Conservation (phyloP, 1,140 invertebrate species). For the Anthonomus grandis region DNA sequence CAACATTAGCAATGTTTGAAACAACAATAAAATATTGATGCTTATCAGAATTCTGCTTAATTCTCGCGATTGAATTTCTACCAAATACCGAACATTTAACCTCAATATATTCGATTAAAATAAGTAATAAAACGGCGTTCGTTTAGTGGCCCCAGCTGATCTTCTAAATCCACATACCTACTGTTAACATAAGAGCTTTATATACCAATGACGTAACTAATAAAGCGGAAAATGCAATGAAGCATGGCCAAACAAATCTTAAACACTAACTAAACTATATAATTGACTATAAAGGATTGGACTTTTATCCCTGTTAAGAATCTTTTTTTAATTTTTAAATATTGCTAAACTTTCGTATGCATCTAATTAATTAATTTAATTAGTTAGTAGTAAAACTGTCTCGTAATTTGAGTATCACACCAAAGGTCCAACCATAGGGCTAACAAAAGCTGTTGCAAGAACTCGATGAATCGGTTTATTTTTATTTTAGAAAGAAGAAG, state of each 20-base stretch:
- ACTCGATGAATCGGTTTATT: no score
- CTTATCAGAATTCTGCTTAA: slow-evolving; percentile 19
- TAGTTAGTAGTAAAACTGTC: no score
- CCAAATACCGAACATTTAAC: slow-evolving; percentile 24
- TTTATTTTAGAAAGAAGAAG: no score
- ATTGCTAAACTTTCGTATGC: no score
- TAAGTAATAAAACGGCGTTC: background rate
- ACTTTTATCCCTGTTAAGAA: background rate
- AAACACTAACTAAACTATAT: slow-evolving; percentile 14
- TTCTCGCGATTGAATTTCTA: slow-evolving; percentile 20
- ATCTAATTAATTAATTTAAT: no score
- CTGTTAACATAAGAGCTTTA: background rate
- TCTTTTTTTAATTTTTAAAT: no score
- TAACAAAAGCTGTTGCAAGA: no score
- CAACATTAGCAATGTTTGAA: slow-evolving; percentile 21
- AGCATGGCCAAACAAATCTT: background rate
- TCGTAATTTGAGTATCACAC: no score
- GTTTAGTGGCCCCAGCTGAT: background rate
- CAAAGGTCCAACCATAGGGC: no score
- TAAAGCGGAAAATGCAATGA: background rate
- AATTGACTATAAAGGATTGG: slow-evolving; percentile 3
- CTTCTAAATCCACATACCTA: background rate
- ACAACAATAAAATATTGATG: slow-evolving; percentile 14
- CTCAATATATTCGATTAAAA: slow-evolving; percentile 16
- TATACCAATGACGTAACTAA: background rate